Base-by-base conservation (phyloP, 2,888 invertebrate genomes). In the Ptycholaimellus sp. region DNA sequence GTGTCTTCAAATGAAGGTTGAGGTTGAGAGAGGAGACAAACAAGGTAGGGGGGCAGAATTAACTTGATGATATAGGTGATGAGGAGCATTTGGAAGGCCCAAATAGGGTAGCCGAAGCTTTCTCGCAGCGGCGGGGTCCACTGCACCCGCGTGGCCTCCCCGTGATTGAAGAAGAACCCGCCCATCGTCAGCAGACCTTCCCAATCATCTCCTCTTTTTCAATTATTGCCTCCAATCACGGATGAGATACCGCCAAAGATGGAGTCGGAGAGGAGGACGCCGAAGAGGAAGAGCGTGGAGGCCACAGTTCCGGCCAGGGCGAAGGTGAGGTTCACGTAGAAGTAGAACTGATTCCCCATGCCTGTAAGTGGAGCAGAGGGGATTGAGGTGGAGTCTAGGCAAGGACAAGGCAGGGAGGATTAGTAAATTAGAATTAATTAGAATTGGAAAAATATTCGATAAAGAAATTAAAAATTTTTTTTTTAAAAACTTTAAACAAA, bases 81-180 rank as follows among this genome's bases (percentile, higher is more conserved):
- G 20, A 70, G 63, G 49, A 73, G 71, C 61, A 74, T 71, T 56
- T 82, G 77, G 37, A 71, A 61, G 14, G 80, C 63, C 43, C 79
- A 66, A 29, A 78, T 65, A 0, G 82, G 82, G 51, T 74, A 76
- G 1, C 76, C 78, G 55, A 80, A 75, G 53, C 76, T 80, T 59
- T 83, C 82, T 19, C 82, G 61, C 33, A 81, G 68, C 29, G 80
- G 74, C 0, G 82, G 81, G 0, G 77, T 72, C 73, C 80, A 79
- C 51, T 78, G 77, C 3, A 80, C 77, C 33, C 81, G 64, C 0
- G 81, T 78, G 34, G 72, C 53, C 56, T 80, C 78, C 20, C 70
- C 70, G 57, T 82, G 81, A 58, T 81, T 81, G 50, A 72, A 75
- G 48, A 79, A 71, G 57, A 75, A 81, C 6, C 72, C 71, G 0